These are phyloP conservation scores for Pithys albifrons DNA, from an alignment of 2,113 vertebrate species.

Conservation along the genomic window DNA sequence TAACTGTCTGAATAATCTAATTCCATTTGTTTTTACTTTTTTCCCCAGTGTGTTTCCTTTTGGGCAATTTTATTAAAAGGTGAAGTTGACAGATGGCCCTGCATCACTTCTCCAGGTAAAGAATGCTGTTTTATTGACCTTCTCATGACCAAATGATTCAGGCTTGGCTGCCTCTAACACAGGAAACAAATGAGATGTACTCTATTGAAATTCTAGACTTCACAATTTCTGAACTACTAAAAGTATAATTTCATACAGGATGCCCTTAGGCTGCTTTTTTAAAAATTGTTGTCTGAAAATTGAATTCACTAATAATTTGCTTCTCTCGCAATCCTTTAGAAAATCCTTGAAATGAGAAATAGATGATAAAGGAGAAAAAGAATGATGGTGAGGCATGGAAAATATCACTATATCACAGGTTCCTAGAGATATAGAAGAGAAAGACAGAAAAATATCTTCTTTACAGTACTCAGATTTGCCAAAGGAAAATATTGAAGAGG, in stretches of 20 bases:
- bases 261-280: conserved; percentile 7
- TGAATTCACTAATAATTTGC: conserved; percentile 53
- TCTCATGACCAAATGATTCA: conserved; percentile 12
- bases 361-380: conserved; percentile 35
- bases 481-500: neutral
- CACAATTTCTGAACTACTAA: neutral
- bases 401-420: neutral
- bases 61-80: conserved; percentile 38
- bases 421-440: neutral
- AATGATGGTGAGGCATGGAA: neutral
- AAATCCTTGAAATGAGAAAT: conserved; percentile 43
- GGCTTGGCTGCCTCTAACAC: neutral
- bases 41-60: neutral
- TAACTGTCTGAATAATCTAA: neutral
- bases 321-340: conserved; percentile 22
- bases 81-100: conserved; percentile 30
- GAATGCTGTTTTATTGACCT: conserved; percentile 36
- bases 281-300: conserved; percentile 44
- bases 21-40: neutral
- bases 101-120: conserved; percentile 6
- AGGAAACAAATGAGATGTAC: conserved; percentile 27
- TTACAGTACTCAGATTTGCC: neutral
- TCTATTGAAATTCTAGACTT: conserved; percentile 14
- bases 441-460: neutral
- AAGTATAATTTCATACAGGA: conserved; percentile 34